Evolutionary conservation across 2,888 invertebrate genomes (phyloP), one percentile per base, ranked within the genome.

Genomic region (Oxyscelio sp.): DNA sequence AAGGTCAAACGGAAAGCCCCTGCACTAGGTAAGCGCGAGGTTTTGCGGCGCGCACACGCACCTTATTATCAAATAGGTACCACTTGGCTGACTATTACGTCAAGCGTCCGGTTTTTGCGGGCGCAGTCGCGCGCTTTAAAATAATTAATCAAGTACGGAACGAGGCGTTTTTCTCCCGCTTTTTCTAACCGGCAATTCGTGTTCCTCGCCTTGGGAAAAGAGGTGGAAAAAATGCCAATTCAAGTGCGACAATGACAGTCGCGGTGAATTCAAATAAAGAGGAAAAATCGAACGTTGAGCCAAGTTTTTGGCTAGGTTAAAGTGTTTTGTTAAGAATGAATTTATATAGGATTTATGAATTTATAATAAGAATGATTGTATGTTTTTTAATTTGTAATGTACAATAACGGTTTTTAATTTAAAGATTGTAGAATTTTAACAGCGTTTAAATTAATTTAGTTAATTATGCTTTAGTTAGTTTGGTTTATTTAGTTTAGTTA

Each of bases 1-100:
- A 96, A 96, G 90, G 94, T 94, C 52, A 95, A 95, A 56, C 95
- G 95, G 88, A 97, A 97, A 94, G 94, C 95, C 66, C 96, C 96
- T 2, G 95, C 96, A 5, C 94, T 96, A 78, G 96, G 96, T 96
- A 92, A 94, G 80, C n/a, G n/a, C n/a, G n/a, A n/a, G n/a, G n/a
- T n/a, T n/a, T n/a, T 11, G 13, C 9, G 58, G 34, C 17, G 13
- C 6, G 3, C 27, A 6, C 45, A 50, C 31, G 66, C 48, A 40
- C 27, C 52, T 70, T 43, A 38, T 68, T 77, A 77, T 68, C 77
- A 38, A 52, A 56, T 70, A 43, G 56, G 1, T n/a, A 38, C 50
- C 45, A n/a, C n/a, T 27, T 56, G 15, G 11, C 38, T 24, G 13
- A 13, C 2, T 52, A 21, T 77, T 66, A 38, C 58, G 66, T 66